These are phyloP conservation scores for Catocala nupta DNA, from an alignment of 2,888 invertebrate genomes.

Conservation along the genomic window DNA sequence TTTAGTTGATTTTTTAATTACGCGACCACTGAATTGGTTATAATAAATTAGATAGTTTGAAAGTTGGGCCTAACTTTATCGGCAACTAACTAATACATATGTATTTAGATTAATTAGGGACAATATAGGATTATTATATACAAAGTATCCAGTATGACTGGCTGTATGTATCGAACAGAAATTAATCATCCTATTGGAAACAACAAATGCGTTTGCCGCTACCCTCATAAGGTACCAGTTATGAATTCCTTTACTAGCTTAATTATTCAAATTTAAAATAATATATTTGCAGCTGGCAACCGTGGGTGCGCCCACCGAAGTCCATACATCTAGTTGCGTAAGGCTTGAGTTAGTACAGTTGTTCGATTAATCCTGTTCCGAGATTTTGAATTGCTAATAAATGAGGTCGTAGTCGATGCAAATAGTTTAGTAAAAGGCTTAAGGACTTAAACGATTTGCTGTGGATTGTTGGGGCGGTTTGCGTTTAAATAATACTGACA, in stretches of 20 bases:
- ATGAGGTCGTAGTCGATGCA: slow-evolving; percentile 45
- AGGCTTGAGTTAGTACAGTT: slow-evolving; percentile 44
- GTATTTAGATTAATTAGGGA: too few relatives aligned
- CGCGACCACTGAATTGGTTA: too few relatives aligned
- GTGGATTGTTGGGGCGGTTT: slow-evolving; percentile 19
- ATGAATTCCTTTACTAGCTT: slow-evolving; percentile 46
- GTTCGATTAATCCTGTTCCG: slow-evolving; percentile 49
- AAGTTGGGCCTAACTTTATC: too few relatives aligned
- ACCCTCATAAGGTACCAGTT: slow-evolving; percentile 43
- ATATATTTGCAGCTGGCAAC: slow-evolving; percentile 53
- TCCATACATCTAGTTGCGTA: slow-evolving; percentile 48
- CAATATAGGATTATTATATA: too few relatives aligned
- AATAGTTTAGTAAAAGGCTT: slow-evolving; percentile 46
- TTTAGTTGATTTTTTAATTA: too few relatives aligned
- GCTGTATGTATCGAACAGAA: too few relatives aligned
- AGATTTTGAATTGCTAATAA: slow-evolving; percentile 52
- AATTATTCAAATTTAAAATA: slow-evolving; percentile 54
- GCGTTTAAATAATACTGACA: neutral
- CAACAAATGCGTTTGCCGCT: slow-evolving; percentile 21
- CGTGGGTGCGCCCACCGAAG: slow-evolving; percentile 60
- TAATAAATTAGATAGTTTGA: too few relatives aligned
- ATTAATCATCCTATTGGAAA: neutral
- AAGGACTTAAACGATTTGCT: slow-evolving; percentile 16
- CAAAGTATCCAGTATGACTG: too few relatives aligned
- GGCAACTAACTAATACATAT: too few relatives aligned